Conservation (phyloP, 2,113 vertebrate species). For the Muntiacus reevesi region DNA sequence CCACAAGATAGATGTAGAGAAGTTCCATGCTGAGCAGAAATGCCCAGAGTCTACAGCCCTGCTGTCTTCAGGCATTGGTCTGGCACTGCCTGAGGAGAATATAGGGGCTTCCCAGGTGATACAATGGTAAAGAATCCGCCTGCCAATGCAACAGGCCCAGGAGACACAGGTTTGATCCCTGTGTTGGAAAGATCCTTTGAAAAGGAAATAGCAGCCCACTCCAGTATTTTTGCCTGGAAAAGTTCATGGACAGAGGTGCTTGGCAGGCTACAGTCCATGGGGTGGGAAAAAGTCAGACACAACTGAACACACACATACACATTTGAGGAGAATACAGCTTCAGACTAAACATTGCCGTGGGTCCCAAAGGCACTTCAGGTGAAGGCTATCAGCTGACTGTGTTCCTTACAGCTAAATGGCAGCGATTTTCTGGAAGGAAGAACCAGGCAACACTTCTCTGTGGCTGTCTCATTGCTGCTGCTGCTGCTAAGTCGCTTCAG, state of each 20-base stretch:
- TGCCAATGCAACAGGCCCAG: background rate
- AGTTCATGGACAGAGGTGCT: background rate
- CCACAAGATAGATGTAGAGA: rapidly evolving
- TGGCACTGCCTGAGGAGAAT: background rate
- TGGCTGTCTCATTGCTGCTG: background rate
- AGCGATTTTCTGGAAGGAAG: background rate
- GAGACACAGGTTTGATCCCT: background rate
- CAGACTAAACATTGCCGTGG: too few species aligned
- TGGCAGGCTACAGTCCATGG: background rate
- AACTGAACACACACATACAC: background rate
- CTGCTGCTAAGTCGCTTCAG: background rate
- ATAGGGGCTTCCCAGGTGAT: background rate
- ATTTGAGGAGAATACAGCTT: background rate
- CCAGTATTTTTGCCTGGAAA: background rate
- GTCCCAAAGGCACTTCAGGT: rapidly evolving
- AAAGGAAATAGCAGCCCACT: background rate
- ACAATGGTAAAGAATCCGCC: background rate
- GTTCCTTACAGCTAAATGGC: background rate
- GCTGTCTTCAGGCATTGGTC: background rate
- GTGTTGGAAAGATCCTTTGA: background rate
- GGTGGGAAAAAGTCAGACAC: background rate
- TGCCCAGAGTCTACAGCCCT: background rate
- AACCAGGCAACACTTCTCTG: background rate
- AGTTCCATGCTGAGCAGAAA: background rate
- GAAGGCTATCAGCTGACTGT: background rate